Evolutionary conservation across 2,888 invertebrate species (phyloP).

Genomic region (Formica aserva): DNA sequence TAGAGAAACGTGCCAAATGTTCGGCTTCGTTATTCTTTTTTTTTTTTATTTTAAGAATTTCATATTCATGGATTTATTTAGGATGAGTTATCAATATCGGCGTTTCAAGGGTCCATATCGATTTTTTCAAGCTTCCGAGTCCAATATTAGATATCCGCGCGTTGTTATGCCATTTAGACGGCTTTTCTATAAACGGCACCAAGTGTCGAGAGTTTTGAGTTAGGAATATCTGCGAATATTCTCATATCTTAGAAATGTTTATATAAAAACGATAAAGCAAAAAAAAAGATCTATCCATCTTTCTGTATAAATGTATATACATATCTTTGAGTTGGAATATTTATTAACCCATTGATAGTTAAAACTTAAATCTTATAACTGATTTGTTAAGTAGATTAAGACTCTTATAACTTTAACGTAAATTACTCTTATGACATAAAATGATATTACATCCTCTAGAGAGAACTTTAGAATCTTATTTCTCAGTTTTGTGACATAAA

Average conservation of each 20-base stretch:
- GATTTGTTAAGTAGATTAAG: slow-evolving; percentile 49
- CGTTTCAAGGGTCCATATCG: slow-evolving; percentile 37
- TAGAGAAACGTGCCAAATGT: slow-evolving; percentile 69
- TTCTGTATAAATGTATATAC: slow-evolving; percentile 44
- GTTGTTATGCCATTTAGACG: slow-evolving; percentile 31
- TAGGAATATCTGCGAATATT: slow-evolving; percentile 17
- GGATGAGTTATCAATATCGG: slow-evolving; percentile 22
- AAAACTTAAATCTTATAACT: slow-evolving; percentile 23
- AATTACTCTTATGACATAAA: slow-evolving; percentile 37
- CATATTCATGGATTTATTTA: neutral
- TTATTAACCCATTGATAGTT: slow-evolving; percentile 27
- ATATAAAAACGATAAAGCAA: neutral
- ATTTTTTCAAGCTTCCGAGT: slow-evolving; percentile 19
- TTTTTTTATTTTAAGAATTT: neutral
- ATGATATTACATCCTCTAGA: slow-evolving; percentile 38
- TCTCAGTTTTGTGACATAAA: slow-evolving; percentile 47
- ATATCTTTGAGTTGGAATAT: slow-evolving; percentile 32
- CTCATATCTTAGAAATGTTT: slow-evolving; percentile 18
- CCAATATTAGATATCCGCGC: slow-evolving; percentile 14
- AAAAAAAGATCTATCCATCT: neutral
- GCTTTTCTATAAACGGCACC: slow-evolving; percentile 46
- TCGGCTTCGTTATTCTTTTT: slow-evolving; percentile 25
- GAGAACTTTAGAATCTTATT: slow-evolving; percentile 51
- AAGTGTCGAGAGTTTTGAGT: neutral
- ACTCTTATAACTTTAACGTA: slow-evolving; percentile 29